phyloP scores from a whole-genome alignment of 2,797 vertebrate genomes.

The Mormyrus proboscirostris region DNA sequence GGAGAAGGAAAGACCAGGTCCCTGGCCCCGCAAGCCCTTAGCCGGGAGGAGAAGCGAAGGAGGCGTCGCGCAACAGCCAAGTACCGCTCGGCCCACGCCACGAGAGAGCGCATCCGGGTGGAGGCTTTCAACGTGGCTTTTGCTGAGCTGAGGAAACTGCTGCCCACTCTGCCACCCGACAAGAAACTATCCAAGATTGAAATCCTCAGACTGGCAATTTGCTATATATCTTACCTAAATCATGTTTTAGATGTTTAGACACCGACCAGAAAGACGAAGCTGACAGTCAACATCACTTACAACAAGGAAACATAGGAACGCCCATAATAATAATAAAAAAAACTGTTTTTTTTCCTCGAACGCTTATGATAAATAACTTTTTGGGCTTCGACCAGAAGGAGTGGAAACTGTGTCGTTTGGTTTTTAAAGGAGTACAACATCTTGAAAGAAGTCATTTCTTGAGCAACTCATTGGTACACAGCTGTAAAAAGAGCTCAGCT shows the following conservation, averaged over 20 bases:
- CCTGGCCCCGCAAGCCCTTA: slow-evolving; percentile 72
- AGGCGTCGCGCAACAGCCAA: slow-evolving; percentile 67
- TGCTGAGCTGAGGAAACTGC: slow-evolving; percentile 68
- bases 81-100: slow-evolving; percentile 74
- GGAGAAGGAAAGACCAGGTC: slow-evolving; percentile 58
- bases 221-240: slow-evolving; percentile 80
- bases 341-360: background rate
- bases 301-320: background rate
- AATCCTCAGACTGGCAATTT: slow-evolving; percentile 74
- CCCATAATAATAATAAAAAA: background rate
- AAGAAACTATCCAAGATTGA: slow-evolving; percentile 82
- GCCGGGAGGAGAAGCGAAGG: slow-evolving; percentile 55
- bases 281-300: background rate
- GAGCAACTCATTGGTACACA: background rate
- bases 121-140: slow-evolving; percentile 78
- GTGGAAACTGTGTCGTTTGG: background rate
- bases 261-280: background rate
- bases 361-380: background rate
- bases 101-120: slow-evolving; percentile 72
- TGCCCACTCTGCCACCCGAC: slow-evolving; percentile 76
- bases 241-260: slow-evolving; percentile 71
- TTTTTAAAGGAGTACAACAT: background rate
- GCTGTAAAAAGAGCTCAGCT: background rate
- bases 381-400: background rate
- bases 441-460: background rate